Conservation (phyloP, 2,888 invertebrate genomes). For the Arctia plantaginis region DNA sequence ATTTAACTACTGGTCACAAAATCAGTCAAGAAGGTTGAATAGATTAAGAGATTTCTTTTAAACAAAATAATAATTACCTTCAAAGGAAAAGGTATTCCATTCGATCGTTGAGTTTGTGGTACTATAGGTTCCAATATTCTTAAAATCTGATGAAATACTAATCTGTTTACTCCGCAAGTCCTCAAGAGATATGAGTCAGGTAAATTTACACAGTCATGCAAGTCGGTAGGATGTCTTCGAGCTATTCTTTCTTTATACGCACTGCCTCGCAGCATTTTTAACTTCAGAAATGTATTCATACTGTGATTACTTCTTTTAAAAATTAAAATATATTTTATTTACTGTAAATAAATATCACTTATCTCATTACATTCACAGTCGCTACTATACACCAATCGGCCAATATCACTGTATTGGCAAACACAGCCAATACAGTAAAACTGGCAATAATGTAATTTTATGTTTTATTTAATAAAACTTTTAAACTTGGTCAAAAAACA, state of each 20-base stretch:
- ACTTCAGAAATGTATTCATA: conserved; percentile 63
- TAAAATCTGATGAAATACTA: conserved; percentile 63
- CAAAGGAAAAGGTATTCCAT: conserved; percentile 70
- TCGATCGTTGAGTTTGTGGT: conserved; percentile 67
- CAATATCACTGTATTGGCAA: background rate
- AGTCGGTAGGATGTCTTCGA: conserved; percentile 57
- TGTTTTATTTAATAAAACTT: background rate
- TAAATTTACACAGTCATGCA: conserved; percentile 61
- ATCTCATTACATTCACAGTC: background rate
- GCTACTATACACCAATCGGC: background rate
- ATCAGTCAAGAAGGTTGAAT: background rate
- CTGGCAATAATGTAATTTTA: background rate
- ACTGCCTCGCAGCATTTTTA: conserved; percentile 65
- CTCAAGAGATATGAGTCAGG: conserved; percentile 65
- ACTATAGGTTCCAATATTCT: conserved; percentile 67
- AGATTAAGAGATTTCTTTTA: background rate
- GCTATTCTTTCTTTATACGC: conserved; percentile 60
- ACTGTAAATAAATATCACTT: too few species aligned
- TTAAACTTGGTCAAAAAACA: too few species aligned
- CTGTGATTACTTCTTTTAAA: conserved; percentile 3
- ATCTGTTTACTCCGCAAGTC: conserved; percentile 63
- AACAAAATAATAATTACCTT: conserved; percentile 54
- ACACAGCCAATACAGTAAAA: background rate
- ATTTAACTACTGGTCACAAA: too few species aligned
- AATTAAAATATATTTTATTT: too few species aligned